Evolutionary conservation across 2,888 invertebrate genomes (phyloP).

Genomic region (Iselma pallidipennis): DNA sequence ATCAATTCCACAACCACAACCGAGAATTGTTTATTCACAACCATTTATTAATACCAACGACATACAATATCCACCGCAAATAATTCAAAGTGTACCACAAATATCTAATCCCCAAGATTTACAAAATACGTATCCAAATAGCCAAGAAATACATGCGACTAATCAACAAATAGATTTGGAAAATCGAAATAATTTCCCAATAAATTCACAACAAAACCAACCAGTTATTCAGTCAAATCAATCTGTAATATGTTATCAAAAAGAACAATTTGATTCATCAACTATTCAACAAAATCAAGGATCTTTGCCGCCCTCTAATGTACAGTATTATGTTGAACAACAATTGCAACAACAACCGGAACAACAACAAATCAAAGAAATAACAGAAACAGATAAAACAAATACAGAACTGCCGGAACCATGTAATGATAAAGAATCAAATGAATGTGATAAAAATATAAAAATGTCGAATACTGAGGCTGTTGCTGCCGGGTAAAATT

Average conservation of each 20-base stretch:
- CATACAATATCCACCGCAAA: neutral
- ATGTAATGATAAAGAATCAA: neutral
- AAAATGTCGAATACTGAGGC: neutral
- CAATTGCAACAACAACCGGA: too few species aligned
- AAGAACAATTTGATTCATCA: neutral
- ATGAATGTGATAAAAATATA: neutral
- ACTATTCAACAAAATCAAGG: neutral
- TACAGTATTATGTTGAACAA: neutral
- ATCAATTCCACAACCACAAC: neutral
- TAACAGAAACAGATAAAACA: neutral
- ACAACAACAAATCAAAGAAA: neutral
- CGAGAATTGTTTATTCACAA: too few species aligned
- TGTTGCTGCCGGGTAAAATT: neutral
- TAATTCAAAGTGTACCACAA: constrained; percentile 2
- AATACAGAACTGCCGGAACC: neutral
- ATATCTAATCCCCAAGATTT: neutral
- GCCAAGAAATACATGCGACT: neutral
- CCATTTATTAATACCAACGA: too few species aligned
- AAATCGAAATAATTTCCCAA: too few species aligned
- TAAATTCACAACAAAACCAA: neutral
- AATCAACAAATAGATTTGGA: neutral
- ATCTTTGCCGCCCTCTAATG: neutral
- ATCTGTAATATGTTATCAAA: neutral
- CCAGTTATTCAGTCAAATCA: neutral
- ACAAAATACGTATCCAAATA: neutral